Evolutionary conservation across 2,888 invertebrate genomes (phyloP).

Genomic region (Synanthedon andrenaeformis): DNA sequence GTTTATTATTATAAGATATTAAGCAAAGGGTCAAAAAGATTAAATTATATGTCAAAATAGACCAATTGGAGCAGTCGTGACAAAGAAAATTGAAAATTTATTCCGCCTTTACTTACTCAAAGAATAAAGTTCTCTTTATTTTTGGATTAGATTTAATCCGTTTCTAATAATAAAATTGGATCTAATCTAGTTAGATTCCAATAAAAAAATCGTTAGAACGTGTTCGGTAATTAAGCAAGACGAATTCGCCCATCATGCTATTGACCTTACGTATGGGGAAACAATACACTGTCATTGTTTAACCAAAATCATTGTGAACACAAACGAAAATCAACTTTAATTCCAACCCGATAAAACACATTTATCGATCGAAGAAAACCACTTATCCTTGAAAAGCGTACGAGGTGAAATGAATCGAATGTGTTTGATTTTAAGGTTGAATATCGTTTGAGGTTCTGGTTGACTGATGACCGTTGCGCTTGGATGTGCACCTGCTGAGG

Average conservation of each 20-base stretch:
- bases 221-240: constrained; percentile 53
- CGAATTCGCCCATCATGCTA: constrained; percentile 53
- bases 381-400: constrained; percentile 28
- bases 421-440: constrained; percentile 2
- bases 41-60: no score
- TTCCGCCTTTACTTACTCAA: no score
- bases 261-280: constrained; percentile 46
- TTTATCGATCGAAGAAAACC: constrained; percentile 28
- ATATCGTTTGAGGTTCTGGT: constrained; percentile 19
- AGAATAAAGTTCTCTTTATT: no score
- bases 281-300: constrained; percentile 35
- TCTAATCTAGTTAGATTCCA: not conserved
- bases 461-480: constrained; percentile 53
- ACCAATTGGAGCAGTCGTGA: no score
- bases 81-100: no score
- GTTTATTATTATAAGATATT: no score
- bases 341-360: constrained; percentile 33
- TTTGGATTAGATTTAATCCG: no score
- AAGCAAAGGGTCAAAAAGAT: no score
- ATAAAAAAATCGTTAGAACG: constrained; percentile 23
- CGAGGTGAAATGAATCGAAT: constrained; percentile 16
- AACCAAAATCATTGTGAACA: constrained; percentile 20
- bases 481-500: constrained; percentile 52
- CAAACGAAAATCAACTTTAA: constrained; percentile 34
- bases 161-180: no score